These are phyloP conservation scores for Urocyon cinereoargenteus DNA, from an alignment of 2,797 vertebrate genomes.

Conservation along the genomic window DNA sequence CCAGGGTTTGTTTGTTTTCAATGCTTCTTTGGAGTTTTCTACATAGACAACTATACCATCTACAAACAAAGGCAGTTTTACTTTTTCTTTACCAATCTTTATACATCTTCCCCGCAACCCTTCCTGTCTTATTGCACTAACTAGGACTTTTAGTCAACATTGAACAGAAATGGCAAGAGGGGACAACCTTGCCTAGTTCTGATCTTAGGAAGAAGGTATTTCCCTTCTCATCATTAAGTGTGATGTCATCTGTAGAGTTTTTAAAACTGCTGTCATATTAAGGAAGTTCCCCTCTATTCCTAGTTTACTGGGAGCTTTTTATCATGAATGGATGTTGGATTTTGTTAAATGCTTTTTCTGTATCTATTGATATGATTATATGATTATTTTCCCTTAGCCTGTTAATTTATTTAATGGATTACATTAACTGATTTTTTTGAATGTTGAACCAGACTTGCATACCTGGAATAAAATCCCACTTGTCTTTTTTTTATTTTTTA, in stretches of 20 bases:
- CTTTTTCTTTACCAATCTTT: not conserved
- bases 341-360: not conserved
- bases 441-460: not conserved
- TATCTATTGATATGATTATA: not conserved
- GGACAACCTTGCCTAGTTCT: not conserved
- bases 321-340: not conserved
- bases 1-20: not conserved
- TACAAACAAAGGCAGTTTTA: slow-evolving; percentile 8
- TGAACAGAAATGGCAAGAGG: not conserved
- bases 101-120: not conserved
- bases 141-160: not conserved
- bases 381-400: not conserved
- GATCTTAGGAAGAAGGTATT: not conserved
- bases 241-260: not conserved
- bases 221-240: not conserved
- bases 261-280: not conserved
- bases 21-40: not conserved
- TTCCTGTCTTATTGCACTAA: not conserved
- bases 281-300: not conserved
- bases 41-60: not conserved
- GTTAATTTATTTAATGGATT: slow-evolving; percentile 2
- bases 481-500: not conserved
- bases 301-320: not conserved
- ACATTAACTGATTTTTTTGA: not conserved
- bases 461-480: not conserved